Percentiles rank a stretch among this genome's conserved stretches.
Evolutionary conservation across 2,113 vertebrate species (phyloP).

Genomic region (Ageneiosus marmoratus): DNA sequence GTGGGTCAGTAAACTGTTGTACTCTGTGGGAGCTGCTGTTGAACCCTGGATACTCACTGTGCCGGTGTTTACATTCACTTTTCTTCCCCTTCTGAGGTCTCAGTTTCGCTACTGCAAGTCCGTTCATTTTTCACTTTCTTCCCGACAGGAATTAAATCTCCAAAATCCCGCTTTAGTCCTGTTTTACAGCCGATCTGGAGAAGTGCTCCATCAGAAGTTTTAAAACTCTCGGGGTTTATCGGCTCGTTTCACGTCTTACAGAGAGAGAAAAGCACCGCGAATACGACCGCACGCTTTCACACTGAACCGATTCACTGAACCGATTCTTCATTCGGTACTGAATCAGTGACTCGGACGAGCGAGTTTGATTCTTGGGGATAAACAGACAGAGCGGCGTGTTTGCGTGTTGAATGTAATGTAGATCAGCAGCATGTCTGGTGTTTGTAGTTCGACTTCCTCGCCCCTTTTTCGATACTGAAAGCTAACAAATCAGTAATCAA

Average conservation of each 20-base stretch:
- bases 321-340: constrained; percentile 6
- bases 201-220: not conserved
- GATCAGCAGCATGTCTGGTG: not conserved
- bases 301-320: not conserved
- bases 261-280: too few species aligned
- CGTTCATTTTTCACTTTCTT: not conserved
- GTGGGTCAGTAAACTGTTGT: too few species aligned
- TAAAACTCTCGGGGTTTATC: fast-evolving
- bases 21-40: not conserved
- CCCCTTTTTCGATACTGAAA: not conserved
- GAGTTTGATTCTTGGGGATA: not conserved
- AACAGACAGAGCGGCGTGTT: not conserved
- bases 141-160: not conserved
- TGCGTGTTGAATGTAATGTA: not conserved
- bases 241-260: not conserved
- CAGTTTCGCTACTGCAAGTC: not conserved
- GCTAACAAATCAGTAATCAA: not conserved
- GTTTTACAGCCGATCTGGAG: not conserved
- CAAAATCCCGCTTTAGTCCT: too few species aligned
- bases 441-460: not conserved
- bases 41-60: not conserved
- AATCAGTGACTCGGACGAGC: not conserved
- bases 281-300: not conserved
- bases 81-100: not conserved
- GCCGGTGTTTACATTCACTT: not conserved